Evolutionary conservation across 2,888 invertebrate species (phyloP), one percentile per base, ranked within the genome.

Genomic region (Eupithecia vulgata): DNA sequence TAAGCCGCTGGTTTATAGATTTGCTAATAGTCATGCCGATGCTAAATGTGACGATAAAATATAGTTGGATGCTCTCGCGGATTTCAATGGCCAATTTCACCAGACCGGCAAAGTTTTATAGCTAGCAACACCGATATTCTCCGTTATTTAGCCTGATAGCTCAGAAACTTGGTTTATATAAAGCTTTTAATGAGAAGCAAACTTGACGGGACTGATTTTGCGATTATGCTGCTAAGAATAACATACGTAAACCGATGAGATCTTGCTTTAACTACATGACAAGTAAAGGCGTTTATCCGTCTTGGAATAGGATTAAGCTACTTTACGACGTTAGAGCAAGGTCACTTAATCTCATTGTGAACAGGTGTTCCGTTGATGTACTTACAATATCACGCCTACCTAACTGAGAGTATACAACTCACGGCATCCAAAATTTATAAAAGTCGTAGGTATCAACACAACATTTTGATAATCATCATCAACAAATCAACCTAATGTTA

Each of bases 331-430:
- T 69, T 62, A 57, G 65, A 68, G 57, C 64, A 75, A 75, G 76
- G 73, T 72, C 76, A 69, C 69, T 13, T 66, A 73, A 73, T 70
- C 62, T 69, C 71, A 74, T 74, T 73, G 68, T 70, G 57, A 69
- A 68, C 45, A 48, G 45, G 61, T 76, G 35, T 71, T 73, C 71
- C 68, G 69, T 67, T 65, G 34, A 67, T 69, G 45, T 70, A 40
- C 37, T 57, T 70, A 40, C 37, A 65, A 65, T 21, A 21, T 13
- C 17, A 67, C 75, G 68, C 75, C 75, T 68, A 75, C 70, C 62
- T 25, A n/a, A 35, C 52, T 34, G 40, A 45, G 30, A 15, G 40
- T 21, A 67, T 17, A 37, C 35, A 45, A 21, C 59, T 34, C 21
- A 48, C 40, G 37, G 61, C 67, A 68, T 42, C 40, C n/a, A 64